Percentiles rank a stretch among this genome's conserved stretches.
phyloP scores from a whole-genome alignment of 2,797 vertebrate genomes.

The Cryptoblepharus egeriae region DNA sequence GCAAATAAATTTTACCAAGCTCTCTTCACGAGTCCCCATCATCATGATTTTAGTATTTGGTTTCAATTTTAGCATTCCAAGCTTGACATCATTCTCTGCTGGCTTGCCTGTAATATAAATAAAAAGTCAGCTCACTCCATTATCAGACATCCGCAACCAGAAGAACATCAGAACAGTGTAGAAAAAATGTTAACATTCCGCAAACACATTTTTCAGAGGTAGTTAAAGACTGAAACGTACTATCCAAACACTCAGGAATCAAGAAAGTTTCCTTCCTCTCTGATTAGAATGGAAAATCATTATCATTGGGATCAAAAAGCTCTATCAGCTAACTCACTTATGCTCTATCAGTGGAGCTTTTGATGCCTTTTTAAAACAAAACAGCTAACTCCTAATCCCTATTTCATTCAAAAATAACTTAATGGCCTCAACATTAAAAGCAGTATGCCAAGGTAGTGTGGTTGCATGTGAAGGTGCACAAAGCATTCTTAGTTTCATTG shows the following conservation, averaged over 20 bases:
- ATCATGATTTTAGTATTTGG: constrained; percentile 99
- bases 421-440: not conserved
- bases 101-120: constrained; percentile 87
- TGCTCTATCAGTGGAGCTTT: not conserved
- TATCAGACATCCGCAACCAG: not conserved
- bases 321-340: not conserved
- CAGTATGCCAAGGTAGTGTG: not conserved
- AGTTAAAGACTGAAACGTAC: too few relatives aligned
- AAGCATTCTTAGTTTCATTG: not conserved
- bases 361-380: too few relatives aligned
- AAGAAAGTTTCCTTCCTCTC: not conserved
- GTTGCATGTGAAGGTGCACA: not conserved
- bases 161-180: not conserved
- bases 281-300: not conserved
- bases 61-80: constrained; percentile 95
- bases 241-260: not conserved
- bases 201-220: not conserved
- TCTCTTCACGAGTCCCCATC: constrained; percentile 99
- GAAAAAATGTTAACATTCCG: not conserved
- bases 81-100: constrained; percentile 94
- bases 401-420: too few relatives aligned
- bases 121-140: constrained; percentile 30
- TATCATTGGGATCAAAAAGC: not conserved
- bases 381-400: not conserved
- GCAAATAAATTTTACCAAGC: constrained; percentile 87